phyloP scores from a whole-genome alignment of 2,888 invertebrate genomes.

The Cheilosia variabilis region DNA sequence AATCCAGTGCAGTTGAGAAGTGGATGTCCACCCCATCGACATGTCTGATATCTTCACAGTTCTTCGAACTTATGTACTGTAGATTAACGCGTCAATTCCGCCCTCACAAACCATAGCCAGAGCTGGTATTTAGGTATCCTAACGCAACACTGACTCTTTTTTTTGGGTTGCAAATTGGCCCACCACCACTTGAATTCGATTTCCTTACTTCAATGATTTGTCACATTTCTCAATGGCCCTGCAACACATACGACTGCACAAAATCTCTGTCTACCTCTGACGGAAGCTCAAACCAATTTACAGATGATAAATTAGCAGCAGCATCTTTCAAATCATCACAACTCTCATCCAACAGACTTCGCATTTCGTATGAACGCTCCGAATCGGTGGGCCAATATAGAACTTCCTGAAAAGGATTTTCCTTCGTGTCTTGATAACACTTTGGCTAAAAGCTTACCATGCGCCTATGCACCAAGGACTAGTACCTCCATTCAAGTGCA shows the following conservation, averaged over 20 bases:
- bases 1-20: too few species aligned
- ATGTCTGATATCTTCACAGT: too few species aligned
- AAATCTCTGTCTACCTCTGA: not conserved
- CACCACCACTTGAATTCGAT: not conserved
- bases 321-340: constrained; percentile 67
- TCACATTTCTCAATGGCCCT: not conserved
- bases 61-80: too few species aligned
- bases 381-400: constrained; percentile 65
- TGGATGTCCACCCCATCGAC: too few species aligned
- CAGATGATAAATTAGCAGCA: constrained; percentile 66
- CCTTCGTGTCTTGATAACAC: constrained; percentile 35
- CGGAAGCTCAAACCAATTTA: constrained; percentile 49
- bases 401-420: constrained; percentile 57
- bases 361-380: constrained; percentile 55
- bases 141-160: too few species aligned
- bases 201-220: not conserved
- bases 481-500: constrained; percentile 23
- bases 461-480: constrained; percentile 23
- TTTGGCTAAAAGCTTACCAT: not conserved
- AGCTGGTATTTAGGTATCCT: too few species aligned
- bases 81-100: too few species aligned
- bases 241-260: not conserved
- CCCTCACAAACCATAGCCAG: too few species aligned
- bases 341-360: constrained; percentile 53
- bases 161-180: too few species aligned